A percentile compares a stretch with the other conserved stretches of the same genome.
phyloP scores from a whole-genome alignment of 2,113 vertebrate species.

The Azemiops feae region DNA sequence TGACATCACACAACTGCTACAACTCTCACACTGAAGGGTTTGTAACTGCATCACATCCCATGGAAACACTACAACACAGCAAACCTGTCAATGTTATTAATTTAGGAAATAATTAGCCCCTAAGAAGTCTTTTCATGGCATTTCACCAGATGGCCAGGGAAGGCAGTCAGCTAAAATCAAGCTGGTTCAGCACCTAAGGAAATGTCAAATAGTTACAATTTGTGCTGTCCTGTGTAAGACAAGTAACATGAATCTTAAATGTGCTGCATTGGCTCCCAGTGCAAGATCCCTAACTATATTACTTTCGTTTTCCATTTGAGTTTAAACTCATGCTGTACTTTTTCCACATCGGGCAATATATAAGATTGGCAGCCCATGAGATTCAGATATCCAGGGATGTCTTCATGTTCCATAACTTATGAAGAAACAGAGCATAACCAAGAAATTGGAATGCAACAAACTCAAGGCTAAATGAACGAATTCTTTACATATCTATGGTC shows the following conservation, averaged over 20 bases:
- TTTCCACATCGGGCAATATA: constrained; percentile 21
- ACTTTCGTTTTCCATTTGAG: not conserved
- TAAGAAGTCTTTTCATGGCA: constrained; percentile 51
- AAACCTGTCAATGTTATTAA: constrained; percentile 68
- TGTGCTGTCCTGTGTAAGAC: constrained; percentile 38
- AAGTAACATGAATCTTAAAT: not conserved
- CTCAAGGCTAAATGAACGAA: not conserved
- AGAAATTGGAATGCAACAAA: not conserved
- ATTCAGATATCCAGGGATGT: not conserved
- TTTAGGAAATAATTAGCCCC: constrained; percentile 63
- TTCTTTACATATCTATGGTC: not conserved
- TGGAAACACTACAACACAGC: constrained; percentile 34
- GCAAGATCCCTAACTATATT: not conserved
- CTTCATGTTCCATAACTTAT: not conserved
- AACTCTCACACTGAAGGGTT: constrained; percentile 47
- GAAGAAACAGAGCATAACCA: not conserved
- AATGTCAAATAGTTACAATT: constrained; percentile 44
- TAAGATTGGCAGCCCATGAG: not conserved
- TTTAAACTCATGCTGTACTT: rapidly evolving
- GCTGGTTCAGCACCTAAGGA: constrained; percentile 63
- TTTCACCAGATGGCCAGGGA: constrained; percentile 67
- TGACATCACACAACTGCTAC: not conserved
- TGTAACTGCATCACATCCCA: constrained; percentile 41
- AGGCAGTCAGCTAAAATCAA: constrained; percentile 69
- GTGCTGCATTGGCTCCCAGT: constrained; percentile 2